A percentile compares a stretch with the other conserved stretches of the same genome.
phyloP scores from a whole-genome alignment of 1,140 invertebrate genomes.

The Centruroides sculpturatus region DNA sequence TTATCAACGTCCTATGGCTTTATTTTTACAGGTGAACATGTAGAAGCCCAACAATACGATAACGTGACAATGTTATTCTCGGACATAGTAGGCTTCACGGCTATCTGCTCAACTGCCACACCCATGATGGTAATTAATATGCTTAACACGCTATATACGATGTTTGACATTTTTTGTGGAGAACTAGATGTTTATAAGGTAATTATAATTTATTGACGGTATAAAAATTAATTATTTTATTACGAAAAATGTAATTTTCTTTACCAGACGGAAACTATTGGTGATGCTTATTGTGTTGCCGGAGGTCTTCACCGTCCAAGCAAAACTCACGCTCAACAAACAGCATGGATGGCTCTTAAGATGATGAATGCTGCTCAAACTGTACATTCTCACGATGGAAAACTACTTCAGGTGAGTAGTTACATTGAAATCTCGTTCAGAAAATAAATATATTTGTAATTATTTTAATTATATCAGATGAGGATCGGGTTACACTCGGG shows the following conservation, averaged over 20 bases:
- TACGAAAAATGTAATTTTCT: too few relatives aligned
- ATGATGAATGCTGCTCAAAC: conserved; percentile 80
- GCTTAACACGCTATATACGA: conserved; percentile 85
- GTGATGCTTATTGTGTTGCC: conserved; percentile 55
- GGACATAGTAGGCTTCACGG: conserved; percentile 95
- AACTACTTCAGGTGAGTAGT: conserved; percentile 60
- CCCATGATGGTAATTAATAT: conserved; percentile 85
- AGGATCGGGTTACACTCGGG: conserved; percentile 53
- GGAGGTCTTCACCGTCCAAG: conserved; percentile 55
- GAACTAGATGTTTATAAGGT: conserved; percentile 91
- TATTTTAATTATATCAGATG: conserved; percentile 1
- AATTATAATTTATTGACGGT: not conserved
- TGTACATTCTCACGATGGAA: conserved; percentile 75
- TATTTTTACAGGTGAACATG: conserved; percentile 72
- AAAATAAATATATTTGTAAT: too few relatives aligned
- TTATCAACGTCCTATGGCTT: not conserved
- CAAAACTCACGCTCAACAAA: conserved; percentile 75
- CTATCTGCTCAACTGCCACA: conserved; percentile 86
- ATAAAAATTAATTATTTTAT: too few relatives aligned
- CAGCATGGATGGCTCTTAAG: conserved; percentile 82
- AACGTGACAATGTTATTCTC: conserved; percentile 93
- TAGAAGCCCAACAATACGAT: conserved; percentile 89
- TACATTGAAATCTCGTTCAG: not conserved
- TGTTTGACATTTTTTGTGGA: conserved; percentile 85
- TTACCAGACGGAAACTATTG: conserved; percentile 66